Evolutionary conservation across 2,797 vertebrate genomes (phyloP), one percentile per base, ranked within the genome.

Genomic region (Rhynchonycteris naso): DNA sequence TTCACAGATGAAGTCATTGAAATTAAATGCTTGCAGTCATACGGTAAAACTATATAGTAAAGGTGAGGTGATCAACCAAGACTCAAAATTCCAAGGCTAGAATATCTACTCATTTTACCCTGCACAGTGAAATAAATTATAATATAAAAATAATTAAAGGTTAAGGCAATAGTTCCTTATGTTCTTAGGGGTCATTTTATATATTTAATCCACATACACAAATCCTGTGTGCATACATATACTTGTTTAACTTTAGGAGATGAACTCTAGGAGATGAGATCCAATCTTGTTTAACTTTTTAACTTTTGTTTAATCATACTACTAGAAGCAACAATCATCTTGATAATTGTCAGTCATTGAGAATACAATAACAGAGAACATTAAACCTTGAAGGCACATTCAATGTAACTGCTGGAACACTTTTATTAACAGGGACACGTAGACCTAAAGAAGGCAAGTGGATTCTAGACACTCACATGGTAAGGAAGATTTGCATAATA

Each of bases 71-170:
- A 83, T 85, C 76, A 88, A 33, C 18, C 30, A 61, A 61, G 15
- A 76, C 24, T 65, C 16, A 74, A 83, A 90, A 75, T 79, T 76
- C 22, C 28, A 54, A 58, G n/a, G 71, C 14, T 47, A 35, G 4
- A 21, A 82, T 71, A 75, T 88, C 69, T 81, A 33, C 38, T 81
- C 30, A 92, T 82, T 89, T 86, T 33, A 13, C 15, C 19, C 47
- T 91, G 88, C 14, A 87, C 86, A 74, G 66, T 94, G 22, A 95
- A 95, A 80, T 71, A 43, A 68, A 78, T 56, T 21, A 38, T 54
- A 58, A 72, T 50, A 35, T 66, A 86, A 93, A 79, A 59, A 30
- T 80, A 87, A 61, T 52, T 56, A 50, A 66, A 59, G 75, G 2
- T 75, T 93, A 81, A 92, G 14, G 5, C 11, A 85, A 43, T 71